Conservation (phyloP, 1,140 invertebrate species). For the Sminthurinus signatus region DNA sequence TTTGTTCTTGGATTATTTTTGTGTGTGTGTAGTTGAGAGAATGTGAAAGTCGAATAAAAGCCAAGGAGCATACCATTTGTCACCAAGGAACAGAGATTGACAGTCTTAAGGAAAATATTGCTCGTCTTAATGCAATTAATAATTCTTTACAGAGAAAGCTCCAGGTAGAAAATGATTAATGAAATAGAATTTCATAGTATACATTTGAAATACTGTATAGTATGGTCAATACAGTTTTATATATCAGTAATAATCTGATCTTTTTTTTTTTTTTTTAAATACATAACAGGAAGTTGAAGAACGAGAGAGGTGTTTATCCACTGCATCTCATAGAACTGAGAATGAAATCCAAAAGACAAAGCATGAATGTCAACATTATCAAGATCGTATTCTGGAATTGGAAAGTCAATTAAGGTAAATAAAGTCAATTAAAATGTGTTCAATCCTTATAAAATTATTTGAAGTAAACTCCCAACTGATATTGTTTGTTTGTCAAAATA, state of each 20-base stretch:
- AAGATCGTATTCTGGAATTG: conserved; percentile 66
- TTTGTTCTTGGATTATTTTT: too few species aligned
- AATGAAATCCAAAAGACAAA: conserved; percentile 63
- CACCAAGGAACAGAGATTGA: conserved; percentile 53
- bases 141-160: conserved; percentile 67
- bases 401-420: conserved; percentile 56
- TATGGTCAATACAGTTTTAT: too few species aligned
- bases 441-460: not conserved
- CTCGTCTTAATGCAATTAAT: conserved; percentile 69
- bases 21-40: conserved; percentile 29
- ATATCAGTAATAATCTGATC: not conserved
- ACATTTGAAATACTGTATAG: too few species aligned
- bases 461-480: too few species aligned
- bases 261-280: not conserved
- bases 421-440: not conserved
- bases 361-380: conserved; percentile 63
- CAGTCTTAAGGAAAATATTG: conserved; percentile 67
- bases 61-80: conserved; percentile 32
- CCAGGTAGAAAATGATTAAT: conserved; percentile 48
- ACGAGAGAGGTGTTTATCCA: conserved; percentile 59
- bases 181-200: too few species aligned
- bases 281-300: conserved; percentile 68
- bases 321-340: conserved; percentile 58
- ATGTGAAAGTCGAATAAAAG: conserved; percentile 27
- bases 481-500: too few species aligned